Percentiles rank a stretch among this genome's conserved stretches.
Evolutionary conservation across 2,888 invertebrate species (phyloP).

Genomic region (Yponomeuta cagnagella): DNA sequence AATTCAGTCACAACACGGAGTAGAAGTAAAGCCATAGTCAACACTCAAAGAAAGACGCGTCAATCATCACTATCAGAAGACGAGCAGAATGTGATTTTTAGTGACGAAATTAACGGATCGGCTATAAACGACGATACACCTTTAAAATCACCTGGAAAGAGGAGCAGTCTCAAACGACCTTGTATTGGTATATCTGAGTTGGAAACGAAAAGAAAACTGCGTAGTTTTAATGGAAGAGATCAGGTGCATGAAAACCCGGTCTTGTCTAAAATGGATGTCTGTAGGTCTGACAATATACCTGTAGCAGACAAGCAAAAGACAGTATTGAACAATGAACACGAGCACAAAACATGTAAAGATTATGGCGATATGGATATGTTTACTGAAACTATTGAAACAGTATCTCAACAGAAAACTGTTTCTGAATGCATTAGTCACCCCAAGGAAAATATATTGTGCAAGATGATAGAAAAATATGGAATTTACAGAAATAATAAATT

Average conservation of each 20-base stretch:
- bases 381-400: conserved; percentile 18
- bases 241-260: conserved; percentile 14
- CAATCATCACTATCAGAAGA: conserved; percentile 26
- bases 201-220: conserved; percentile 37
- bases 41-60: neutral
- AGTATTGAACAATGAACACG: neutral
- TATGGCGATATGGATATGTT: conserved; percentile 40
- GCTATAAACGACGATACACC: neutral
- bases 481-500: conserved; percentile 28
- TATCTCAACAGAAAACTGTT: neutral
- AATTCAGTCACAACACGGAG: neutral
- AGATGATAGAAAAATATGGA: conserved; percentile 49
- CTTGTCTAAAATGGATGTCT: neutral
- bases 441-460: conserved; percentile 44
- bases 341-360: neutral
- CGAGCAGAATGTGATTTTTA: conserved; percentile 3
- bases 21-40: neutral
- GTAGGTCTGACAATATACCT: neutral
- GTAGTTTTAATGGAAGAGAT: conserved; percentile 30
- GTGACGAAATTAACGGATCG: conserved; percentile 1
- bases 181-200: conserved; percentile 29
- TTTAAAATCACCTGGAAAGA: conserved; percentile 16
- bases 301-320: neutral
- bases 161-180: conserved; percentile 22
- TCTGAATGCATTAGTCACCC: neutral